Conservation (phyloP, 2,888 invertebrate genomes). For the Amphipyra berbera region DNA sequence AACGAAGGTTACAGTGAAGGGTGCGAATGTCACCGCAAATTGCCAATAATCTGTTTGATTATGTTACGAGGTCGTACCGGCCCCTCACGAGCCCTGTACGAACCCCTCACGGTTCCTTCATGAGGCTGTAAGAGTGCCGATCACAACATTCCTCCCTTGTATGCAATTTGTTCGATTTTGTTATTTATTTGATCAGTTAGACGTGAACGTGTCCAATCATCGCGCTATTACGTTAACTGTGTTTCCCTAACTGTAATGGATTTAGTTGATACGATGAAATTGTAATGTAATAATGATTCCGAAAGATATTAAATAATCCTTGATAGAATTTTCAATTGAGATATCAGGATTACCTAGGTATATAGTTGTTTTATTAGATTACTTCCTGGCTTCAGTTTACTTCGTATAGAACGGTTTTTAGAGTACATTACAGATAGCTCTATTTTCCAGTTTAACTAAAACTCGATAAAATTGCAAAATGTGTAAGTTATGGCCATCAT, state of each 20-base stretch:
- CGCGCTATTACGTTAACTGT: slow-evolving; percentile 26
- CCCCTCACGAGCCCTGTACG: slow-evolving; percentile 13
- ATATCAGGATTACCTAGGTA: too few relatives aligned
- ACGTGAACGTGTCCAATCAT: slow-evolving; percentile 48
- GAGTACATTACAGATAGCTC: too few relatives aligned
- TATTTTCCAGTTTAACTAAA: too few relatives aligned
- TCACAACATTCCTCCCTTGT: slow-evolving; percentile 29
- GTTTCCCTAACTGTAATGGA: slow-evolving; percentile 3
- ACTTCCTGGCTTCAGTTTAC: too few relatives aligned
- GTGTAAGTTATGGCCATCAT: too few relatives aligned
- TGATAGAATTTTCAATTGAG: too few relatives aligned
- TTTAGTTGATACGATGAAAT: slow-evolving; percentile 19
- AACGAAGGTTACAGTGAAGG: slow-evolving; percentile 2
- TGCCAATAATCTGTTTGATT: slow-evolving; percentile 68
- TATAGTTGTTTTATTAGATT: too few relatives aligned
- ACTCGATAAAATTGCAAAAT: too few relatives aligned
- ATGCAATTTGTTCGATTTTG: slow-evolving; percentile 43
- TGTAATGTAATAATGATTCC: neutral
- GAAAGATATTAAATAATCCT: too few relatives aligned
- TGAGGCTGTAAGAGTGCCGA: slow-evolving; percentile 23
- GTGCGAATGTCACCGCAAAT: slow-evolving; percentile 54
- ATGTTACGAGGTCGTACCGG: slow-evolving; percentile 46
- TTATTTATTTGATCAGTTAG: slow-evolving; percentile 48
- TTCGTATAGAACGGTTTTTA: too few relatives aligned
- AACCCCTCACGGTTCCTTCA: slow-evolving; percentile 10